Evolutionary conservation across 37 sponge, comb jelly and placozoan species (phyloP).

Genomic region (Halichondria panicea): DNA sequence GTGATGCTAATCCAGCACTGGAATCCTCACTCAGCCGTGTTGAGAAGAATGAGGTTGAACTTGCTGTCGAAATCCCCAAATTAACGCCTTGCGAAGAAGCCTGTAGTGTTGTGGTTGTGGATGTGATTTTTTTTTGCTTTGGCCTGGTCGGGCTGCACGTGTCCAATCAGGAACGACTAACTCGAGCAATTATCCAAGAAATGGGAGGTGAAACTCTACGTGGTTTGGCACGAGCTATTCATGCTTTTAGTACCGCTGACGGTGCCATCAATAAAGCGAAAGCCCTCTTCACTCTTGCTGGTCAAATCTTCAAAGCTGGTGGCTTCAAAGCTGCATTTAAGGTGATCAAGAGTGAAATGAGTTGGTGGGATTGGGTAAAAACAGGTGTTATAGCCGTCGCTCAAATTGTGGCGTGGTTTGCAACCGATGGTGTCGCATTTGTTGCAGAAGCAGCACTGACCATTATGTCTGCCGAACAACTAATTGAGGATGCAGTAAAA

Average conservation of each 20-base stretch:
- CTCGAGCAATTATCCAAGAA: too few species aligned
- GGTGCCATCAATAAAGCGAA: neutral
- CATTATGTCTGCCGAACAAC: neutral
- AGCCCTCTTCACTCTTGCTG: neutral
- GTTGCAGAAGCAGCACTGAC: neutral
- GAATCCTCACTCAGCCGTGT: too few species aligned
- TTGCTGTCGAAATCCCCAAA: neutral
- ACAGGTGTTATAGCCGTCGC: too few species aligned
- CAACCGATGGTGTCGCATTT: too few species aligned
- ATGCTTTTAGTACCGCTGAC: neutral
- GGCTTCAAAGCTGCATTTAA: neutral
- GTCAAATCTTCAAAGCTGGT: neutral
- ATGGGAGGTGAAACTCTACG: too few species aligned
- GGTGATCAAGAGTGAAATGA: neutral
- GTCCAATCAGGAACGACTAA: too few species aligned
- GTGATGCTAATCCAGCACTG: too few species aligned
- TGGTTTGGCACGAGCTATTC: too few species aligned
- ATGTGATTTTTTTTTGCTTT: neutral
- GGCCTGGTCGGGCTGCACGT: too few species aligned
- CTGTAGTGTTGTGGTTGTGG: neutral
- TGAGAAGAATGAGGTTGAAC: neutral
- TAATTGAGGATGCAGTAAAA: neutral
- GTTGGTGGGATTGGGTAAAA: conserved; percentile 1
- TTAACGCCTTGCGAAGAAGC: neutral
- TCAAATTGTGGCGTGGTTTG: too few species aligned